Evolutionary conservation across 2,113 vertebrate species (phyloP).

Genomic region (Menura novaehollandiae): DNA sequence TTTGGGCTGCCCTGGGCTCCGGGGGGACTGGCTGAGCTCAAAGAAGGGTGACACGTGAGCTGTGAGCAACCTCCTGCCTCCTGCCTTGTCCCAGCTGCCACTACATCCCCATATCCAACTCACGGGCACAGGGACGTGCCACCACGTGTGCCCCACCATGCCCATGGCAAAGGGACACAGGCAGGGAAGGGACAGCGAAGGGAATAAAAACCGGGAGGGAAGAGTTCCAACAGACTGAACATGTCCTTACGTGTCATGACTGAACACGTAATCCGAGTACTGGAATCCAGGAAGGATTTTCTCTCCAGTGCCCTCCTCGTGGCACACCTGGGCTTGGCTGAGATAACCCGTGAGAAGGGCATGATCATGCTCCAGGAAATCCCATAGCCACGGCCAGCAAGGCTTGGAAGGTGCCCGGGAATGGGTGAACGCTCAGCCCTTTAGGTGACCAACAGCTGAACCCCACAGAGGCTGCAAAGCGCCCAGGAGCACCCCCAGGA

Average conservation of each 20-base stretch:
- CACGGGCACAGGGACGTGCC: rapidly evolving
- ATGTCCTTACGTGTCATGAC: too few species aligned
- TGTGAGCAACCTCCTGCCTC: not conserved
- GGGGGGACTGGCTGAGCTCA: not conserved
- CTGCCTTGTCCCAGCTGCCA: not conserved
- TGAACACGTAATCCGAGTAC: rapidly evolving
- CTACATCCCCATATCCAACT: not conserved
- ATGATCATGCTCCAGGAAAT: rapidly evolving
- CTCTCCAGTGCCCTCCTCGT: not conserved
- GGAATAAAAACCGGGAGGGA: not conserved
- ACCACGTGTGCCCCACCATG: rapidly evolving
- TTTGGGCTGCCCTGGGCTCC: not conserved
- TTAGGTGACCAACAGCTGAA: not conserved
- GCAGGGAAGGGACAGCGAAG: not conserved
- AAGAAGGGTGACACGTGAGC: rapidly evolving
- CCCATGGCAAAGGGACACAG: rapidly evolving
- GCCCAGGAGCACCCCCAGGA: not conserved
- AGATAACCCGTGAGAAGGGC: not conserved
- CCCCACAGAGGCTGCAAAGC: not conserved
- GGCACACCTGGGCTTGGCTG: not conserved
- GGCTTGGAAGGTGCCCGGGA: not conserved
- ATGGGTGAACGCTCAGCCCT: rapidly evolving
- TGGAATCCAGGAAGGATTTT: not conserved
- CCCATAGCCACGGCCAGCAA: not conserved
- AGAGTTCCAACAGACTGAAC: not conserved